A percentile compares a stretch with the other conserved stretches of the same genome.
These are phyloP conservation scores for Lacerta bilineata DNA, from an alignment of 2,797 vertebrate genomes.

Conservation along the genomic window DNA sequence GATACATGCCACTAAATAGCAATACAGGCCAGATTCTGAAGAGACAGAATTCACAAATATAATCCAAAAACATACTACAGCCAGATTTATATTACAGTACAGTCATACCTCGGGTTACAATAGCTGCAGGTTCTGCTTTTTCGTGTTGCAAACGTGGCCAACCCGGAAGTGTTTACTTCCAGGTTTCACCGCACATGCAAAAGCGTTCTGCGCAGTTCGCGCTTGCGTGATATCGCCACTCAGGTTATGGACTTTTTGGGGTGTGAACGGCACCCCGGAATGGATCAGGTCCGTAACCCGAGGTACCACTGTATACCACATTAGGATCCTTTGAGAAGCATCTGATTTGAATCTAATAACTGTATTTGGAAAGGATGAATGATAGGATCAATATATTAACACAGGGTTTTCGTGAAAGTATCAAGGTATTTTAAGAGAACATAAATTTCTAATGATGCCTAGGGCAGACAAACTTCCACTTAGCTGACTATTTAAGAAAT, in stretches of 20 bases:
- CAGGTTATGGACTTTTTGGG: too few species aligned
- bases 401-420: neutral
- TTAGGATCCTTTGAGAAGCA: neutral
- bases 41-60: neutral
- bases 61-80: neutral
- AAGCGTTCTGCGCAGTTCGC: too few species aligned
- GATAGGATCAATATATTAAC: neutral
- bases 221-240: too few species aligned
- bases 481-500: neutral
- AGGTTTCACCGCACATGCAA: too few species aligned
- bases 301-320: neutral
- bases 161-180: too few species aligned
- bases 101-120: too few species aligned
- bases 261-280: too few species aligned
- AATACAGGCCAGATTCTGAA: neutral
- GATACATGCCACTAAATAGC: neutral
- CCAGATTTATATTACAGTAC: neutral
- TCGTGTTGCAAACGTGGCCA: too few species aligned
- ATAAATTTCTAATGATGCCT: neutral
- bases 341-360: neutral
- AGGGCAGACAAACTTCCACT: neutral
- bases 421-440: neutral
- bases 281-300: too few species aligned
- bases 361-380: neutral
- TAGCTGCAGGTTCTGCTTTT: too few species aligned